A percentile compares a stretch with the other conserved stretches of the same genome.
Conservation (phyloP, 2,888 invertebrate genomes). For the Diadromus collaris region DNA sequence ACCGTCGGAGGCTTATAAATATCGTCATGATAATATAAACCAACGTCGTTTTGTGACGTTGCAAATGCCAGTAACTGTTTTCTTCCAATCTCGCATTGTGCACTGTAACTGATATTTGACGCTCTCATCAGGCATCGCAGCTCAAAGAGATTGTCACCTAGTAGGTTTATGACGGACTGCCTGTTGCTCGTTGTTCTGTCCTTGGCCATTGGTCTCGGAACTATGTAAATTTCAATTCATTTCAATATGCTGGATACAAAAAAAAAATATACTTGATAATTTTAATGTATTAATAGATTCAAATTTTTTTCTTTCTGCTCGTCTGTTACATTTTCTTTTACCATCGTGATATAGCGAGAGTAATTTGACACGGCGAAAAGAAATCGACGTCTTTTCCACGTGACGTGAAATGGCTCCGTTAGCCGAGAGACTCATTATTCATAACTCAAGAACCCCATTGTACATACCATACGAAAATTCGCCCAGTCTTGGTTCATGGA, state of each 20-base stretch:
- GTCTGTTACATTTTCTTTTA: background rate
- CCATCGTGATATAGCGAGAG: background rate
- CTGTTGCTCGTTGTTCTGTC: slow-evolving; percentile 51
- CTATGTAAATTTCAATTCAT: slow-evolving; percentile 40
- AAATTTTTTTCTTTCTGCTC: background rate
- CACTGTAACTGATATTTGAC: slow-evolving; percentile 72
- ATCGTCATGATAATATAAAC: slow-evolving; percentile 75
- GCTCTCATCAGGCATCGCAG: slow-evolving; percentile 76
- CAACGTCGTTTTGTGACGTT: slow-evolving; percentile 73
- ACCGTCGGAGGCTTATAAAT: slow-evolving; percentile 68
- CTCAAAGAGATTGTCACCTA: slow-evolving; percentile 73
- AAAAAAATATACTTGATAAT: background rate
- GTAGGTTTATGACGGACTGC: slow-evolving; percentile 63
- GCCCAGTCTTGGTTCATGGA: slow-evolving; percentile 9
- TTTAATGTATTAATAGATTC: background rate
- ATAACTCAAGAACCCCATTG: background rate
- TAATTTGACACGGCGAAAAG: background rate
- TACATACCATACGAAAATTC: slow-evolving; percentile 49
- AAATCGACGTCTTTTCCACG: background rate
- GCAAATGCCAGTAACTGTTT: slow-evolving; percentile 75
- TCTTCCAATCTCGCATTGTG: slow-evolving; percentile 72
- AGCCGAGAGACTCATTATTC: background rate
- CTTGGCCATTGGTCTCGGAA: slow-evolving; percentile 62
- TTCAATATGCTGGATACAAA: slow-evolving; percentile 14
- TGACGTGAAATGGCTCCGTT: background rate